phyloP scores from a whole-genome alignment of 2,113 vertebrate species.

The Bambusicola thoracicus region DNA sequence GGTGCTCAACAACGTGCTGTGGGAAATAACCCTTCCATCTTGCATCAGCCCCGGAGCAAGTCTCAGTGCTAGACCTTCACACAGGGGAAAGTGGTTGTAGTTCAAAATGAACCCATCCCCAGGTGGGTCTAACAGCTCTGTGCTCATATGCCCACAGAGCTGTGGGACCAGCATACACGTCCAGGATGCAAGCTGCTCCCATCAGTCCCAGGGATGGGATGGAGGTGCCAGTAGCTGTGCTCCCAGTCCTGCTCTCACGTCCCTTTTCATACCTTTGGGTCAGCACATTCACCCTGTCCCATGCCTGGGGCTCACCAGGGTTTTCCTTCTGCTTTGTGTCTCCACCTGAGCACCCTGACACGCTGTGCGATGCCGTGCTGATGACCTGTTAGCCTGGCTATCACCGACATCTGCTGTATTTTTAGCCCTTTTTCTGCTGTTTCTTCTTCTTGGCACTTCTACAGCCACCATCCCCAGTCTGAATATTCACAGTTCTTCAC shows the following conservation, averaged over 20 bases:
- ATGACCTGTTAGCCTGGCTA: not conserved
- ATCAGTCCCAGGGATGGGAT: not conserved
- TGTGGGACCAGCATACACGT: not conserved
- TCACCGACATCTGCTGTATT: not conserved
- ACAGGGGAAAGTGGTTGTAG: not conserved
- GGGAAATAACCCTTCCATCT: not conserved
- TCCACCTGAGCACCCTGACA: not conserved
- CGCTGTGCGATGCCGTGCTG: not conserved
- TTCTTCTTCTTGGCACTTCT: not conserved
- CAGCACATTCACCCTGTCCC: not conserved
- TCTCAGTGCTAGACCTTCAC: not conserved
- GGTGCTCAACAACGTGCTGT: accelerated
- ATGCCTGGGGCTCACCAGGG: not conserved
- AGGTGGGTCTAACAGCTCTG: not conserved
- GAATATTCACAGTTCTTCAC: not conserved
- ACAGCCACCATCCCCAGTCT: too few species aligned
- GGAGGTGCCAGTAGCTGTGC: not conserved
- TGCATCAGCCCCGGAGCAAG: not conserved
- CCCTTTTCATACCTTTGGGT: not conserved
- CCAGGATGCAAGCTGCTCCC: not conserved
- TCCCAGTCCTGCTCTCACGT: not conserved
- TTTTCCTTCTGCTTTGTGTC: not conserved
- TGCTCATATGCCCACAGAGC: not conserved
- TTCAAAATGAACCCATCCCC: not conserved
- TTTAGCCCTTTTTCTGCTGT: not conserved